phyloP scores from a whole-genome alignment of 2,888 invertebrate species.

The Agrotis exclamationis region DNA sequence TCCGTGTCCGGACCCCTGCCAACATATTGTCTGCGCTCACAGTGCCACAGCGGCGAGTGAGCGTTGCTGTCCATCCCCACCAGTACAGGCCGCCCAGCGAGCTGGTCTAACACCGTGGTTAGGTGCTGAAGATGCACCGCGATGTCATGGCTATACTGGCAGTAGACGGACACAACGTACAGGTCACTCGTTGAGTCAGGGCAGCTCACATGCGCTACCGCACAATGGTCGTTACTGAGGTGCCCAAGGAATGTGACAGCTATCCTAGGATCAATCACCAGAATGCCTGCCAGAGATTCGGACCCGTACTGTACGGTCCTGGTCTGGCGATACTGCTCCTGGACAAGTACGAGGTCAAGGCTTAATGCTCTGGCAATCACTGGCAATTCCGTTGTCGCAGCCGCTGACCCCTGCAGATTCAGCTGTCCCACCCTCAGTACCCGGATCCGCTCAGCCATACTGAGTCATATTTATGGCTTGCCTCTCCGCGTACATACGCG shows the following conservation, averaged over 20 bases:
- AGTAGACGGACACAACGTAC: neutral
- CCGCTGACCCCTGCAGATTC: constrained; percentile 52
- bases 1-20: constrained; percentile 41
- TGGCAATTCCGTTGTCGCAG: constrained; percentile 54
- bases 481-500: constrained; percentile 47
- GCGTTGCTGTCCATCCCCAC: constrained; percentile 63
- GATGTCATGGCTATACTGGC: constrained; percentile 13
- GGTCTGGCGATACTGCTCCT: constrained; percentile 58
- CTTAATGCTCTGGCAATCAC: constrained; percentile 34
- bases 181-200: neutral
- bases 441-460: constrained; percentile 32
- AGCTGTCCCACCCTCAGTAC: constrained; percentile 55
- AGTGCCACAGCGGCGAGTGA: constrained; percentile 65
- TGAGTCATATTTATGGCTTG: constrained; percentile 7
- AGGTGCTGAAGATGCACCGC: constrained; percentile 22
- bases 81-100: constrained; percentile 36
- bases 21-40: constrained; percentile 29
- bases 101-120: constrained; percentile 23
- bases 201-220: neutral
- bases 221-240: neutral
- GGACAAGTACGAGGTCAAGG: constrained; percentile 60
- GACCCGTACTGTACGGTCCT: neutral
- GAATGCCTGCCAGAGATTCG: neutral
- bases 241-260: neutral
- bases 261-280: neutral